Evolutionary conservation across 2,888 invertebrate species (phyloP).

Genomic region (Pyrocoelia pectoralis): DNA sequence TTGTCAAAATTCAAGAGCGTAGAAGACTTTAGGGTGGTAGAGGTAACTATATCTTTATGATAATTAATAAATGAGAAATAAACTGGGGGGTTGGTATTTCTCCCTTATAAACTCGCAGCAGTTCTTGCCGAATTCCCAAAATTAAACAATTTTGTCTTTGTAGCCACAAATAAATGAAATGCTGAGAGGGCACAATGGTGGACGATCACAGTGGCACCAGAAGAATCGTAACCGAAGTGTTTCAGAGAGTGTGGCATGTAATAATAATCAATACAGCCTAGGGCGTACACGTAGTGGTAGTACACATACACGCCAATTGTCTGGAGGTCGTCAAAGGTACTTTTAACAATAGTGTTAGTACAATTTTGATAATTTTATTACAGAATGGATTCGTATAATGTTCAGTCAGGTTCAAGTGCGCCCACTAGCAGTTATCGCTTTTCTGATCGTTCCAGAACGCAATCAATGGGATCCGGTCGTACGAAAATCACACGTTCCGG

Average conservation of each 20-base stretch:
- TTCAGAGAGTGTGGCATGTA: slow-evolving; percentile 65
- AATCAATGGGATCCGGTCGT: slow-evolving; percentile 57
- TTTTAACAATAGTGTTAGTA: neutral
- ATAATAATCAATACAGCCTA: slow-evolving; percentile 2
- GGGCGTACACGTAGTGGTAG: slow-evolving; percentile 34
- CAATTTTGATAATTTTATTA: neutral
- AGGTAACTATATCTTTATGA: slow-evolving; percentile 63
- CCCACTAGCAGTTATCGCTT: slow-evolving; percentile 52
- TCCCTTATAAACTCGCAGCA: too few relatives aligned
- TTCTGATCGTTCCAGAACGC: slow-evolving; percentile 52
- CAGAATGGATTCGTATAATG: slow-evolving; percentile 43
- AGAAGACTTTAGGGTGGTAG: slow-evolving; percentile 87
- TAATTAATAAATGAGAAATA: neutral
- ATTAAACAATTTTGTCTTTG: too few relatives aligned
- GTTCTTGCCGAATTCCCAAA: too few relatives aligned
- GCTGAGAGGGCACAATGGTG: slow-evolving; percentile 61
- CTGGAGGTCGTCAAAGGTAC: slow-evolving; percentile 41
- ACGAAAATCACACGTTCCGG: slow-evolving; percentile 47
- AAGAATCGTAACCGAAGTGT: slow-evolving; percentile 71
- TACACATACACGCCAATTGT: slow-evolving; percentile 33
- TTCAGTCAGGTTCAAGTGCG: slow-evolving; percentile 57
- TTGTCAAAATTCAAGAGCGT: slow-evolving; percentile 84
- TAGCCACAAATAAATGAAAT: slow-evolving; percentile 71
- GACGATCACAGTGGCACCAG: slow-evolving; percentile 59
- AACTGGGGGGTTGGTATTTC: too few relatives aligned